phyloP scores from a whole-genome alignment of 1,140 invertebrate species.

The Drosophila obscura region DNA sequence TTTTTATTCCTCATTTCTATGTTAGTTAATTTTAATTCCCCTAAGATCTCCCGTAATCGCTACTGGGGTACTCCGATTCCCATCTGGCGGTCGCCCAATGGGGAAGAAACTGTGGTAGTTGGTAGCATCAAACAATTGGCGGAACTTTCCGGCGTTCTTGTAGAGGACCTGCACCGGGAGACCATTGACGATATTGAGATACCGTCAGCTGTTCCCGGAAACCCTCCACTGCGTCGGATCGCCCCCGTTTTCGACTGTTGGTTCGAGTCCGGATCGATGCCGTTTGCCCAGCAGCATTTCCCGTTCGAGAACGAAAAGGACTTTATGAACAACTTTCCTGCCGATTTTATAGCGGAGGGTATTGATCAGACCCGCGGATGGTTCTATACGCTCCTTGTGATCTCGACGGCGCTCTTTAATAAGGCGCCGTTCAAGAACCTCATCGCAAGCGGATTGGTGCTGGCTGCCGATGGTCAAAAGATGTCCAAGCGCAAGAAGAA shows the following conservation, averaged over 20 bases:
- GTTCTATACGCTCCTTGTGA: slow-evolving; percentile 99
- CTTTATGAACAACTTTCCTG: slow-evolving; percentile 98
- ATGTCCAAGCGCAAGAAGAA: slow-evolving; percentile 99
- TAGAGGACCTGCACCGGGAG: slow-evolving; percentile 98
- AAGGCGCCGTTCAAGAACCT: slow-evolving; percentile 99
- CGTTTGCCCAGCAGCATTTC: slow-evolving; percentile 98
- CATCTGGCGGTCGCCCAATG: slow-evolving; percentile 97
- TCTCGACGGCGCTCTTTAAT: slow-evolving; percentile 98
- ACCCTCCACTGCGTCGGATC: slow-evolving; percentile 92
- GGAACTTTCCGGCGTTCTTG: slow-evolving; percentile 90
- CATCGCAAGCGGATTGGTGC: slow-evolving; percentile 96
- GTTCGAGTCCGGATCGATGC: slow-evolving; percentile 99
- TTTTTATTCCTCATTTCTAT: too few relatives aligned
- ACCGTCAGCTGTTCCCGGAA: slow-evolving; percentile 92
- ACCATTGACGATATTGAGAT: slow-evolving; percentile 97
- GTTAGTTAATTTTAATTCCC: background rate
- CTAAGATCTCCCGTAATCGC: slow-evolving; percentile 92
- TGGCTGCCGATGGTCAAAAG: slow-evolving; percentile 98
- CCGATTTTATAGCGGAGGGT: slow-evolving; percentile 99
- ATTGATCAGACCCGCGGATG: slow-evolving; percentile 99
- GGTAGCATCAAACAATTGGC: slow-evolving; percentile 97
- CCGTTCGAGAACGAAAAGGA: slow-evolving; percentile 96
- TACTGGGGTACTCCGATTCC: slow-evolving; percentile 99
- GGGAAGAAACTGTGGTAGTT: slow-evolving; percentile 96
- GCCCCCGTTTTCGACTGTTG: slow-evolving; percentile 99